Evolutionary conservation across 2,888 invertebrate genomes (phyloP).

Genomic region (Rhaphigaster nebulosa): DNA sequence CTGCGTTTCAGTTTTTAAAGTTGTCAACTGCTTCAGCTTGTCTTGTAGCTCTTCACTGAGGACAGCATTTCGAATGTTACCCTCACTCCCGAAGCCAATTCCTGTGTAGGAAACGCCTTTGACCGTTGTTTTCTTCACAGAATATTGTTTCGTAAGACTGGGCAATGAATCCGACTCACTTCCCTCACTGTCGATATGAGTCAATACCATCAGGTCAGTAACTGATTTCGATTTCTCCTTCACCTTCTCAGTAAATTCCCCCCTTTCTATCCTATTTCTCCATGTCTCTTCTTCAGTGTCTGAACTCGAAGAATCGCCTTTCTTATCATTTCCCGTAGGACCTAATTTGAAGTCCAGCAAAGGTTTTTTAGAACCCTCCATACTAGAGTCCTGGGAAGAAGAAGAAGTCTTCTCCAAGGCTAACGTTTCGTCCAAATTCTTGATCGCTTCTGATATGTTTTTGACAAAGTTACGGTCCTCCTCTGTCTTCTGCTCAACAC

Average conservation of each 20-base stretch:
- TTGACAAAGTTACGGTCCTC: constrained; percentile 75
- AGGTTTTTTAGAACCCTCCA: constrained; percentile 70
- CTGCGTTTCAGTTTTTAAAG: constrained; percentile 65
- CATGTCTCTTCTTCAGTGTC: constrained; percentile 78
- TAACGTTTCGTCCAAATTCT: constrained; percentile 76
- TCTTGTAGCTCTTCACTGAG: constrained; percentile 73
- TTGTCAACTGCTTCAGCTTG: constrained; percentile 70
- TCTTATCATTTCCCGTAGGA: constrained; percentile 64
- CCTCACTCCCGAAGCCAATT: constrained; percentile 72
- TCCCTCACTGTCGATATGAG: constrained; percentile 76
- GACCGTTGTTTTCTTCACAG: constrained; percentile 67
- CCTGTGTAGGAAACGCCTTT: constrained; percentile 67
- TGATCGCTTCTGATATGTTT: constrained; percentile 76
- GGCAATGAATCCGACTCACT: constrained; percentile 71
- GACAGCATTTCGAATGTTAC: constrained; percentile 71
- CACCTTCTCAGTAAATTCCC: constrained; percentile 73
- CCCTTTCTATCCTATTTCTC: constrained; percentile 73
- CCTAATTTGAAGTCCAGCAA: constrained; percentile 69
- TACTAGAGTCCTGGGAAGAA: constrained; percentile 71
- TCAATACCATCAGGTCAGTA: constrained; percentile 77
- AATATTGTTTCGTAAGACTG: constrained; percentile 65
- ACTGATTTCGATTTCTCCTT: constrained; percentile 78
- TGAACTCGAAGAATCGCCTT: constrained; percentile 70
- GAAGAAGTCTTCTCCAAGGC: constrained; percentile 72
- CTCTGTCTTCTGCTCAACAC: constrained; percentile 74